Conservation (phyloP, 2,797 vertebrate genomes). For the Sebastes kiyomatsui region DNA sequence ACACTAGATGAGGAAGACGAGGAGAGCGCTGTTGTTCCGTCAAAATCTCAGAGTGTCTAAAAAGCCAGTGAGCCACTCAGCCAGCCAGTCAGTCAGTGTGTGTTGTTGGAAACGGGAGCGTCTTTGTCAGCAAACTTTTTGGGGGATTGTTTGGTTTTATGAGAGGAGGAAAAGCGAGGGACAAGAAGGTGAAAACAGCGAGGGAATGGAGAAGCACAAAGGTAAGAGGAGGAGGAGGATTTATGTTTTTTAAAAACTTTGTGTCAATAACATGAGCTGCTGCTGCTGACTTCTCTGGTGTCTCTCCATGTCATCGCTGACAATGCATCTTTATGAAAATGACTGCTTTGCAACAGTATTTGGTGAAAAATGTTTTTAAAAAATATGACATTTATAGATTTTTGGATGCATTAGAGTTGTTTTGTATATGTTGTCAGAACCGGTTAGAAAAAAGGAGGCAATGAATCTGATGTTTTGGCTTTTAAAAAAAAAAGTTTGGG, state of each 20-base stretch:
- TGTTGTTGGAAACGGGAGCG: slow-evolving; percentile 34
- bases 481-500: not conserved
- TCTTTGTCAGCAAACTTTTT: slow-evolving; percentile 27
- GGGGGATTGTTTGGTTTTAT: slow-evolving; percentile 48
- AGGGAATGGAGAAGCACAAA: slow-evolving; percentile 85
- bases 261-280: not conserved
- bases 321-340: not conserved
- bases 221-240: slow-evolving; percentile 65
- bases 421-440: not conserved
- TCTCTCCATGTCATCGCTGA: not conserved
- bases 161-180: slow-evolving; percentile 39
- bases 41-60: slow-evolving; percentile 14
- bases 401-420: not conserved
- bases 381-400: not conserved
- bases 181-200: slow-evolving; percentile 44
- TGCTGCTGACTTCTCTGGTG: not conserved
- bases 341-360: not conserved
- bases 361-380: not conserved
- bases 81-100: slow-evolving; percentile 5
- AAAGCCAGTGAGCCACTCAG: not conserved
- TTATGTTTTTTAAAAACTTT: not conserved
- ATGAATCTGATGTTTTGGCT: not conserved
- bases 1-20: slow-evolving; percentile 39
- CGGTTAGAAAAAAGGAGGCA: not conserved
- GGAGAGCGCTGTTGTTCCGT: slow-evolving; percentile 63